Evolutionary conservation across 2,797 vertebrate species (phyloP).

Genomic region (Lepus townsendii): DNA sequence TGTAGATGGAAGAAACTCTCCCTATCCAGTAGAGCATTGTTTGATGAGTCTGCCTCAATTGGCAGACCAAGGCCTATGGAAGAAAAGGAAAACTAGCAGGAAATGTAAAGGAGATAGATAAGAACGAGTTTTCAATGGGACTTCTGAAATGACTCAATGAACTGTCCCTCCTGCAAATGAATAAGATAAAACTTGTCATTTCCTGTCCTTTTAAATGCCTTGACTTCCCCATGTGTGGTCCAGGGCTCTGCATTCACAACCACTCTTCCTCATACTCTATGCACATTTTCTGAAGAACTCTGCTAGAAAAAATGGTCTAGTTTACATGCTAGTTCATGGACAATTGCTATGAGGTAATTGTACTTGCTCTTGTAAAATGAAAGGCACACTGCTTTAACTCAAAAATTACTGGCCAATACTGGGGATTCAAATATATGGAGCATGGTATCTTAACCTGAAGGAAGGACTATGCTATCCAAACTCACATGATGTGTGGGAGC

Average conservation of each 20-base stretch:
- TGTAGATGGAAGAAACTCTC: not conserved
- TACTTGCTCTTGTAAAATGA: not conserved
- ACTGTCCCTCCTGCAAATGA: not conserved
- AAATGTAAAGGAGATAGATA: slow-evolving; percentile 28
- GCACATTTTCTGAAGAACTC: not conserved
- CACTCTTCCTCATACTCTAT: not conserved
- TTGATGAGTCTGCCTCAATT: not conserved
- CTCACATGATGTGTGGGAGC: not conserved
- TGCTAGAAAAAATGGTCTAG: slow-evolving; percentile 11
- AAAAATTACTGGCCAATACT: not conserved
- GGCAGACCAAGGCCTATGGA: slow-evolving; percentile 11
- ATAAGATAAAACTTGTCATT: not conserved
- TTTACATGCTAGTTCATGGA: not conserved
- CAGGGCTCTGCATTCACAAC: not conserved
- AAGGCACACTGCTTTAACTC: not conserved
- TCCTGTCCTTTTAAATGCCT: not conserved
- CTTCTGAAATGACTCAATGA: not conserved
- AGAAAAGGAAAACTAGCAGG: not conserved
- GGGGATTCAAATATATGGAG: not conserved
- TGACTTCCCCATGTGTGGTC: not conserved
- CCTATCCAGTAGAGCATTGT: not conserved
- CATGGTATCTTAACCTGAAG: not conserved
- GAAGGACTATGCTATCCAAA: not conserved
- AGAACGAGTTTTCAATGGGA: not conserved
- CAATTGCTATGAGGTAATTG: not conserved